These are phyloP conservation scores for Neotoma lepida DNA, from an alignment of 2,113 vertebrate species.

Conservation along the genomic window DNA sequence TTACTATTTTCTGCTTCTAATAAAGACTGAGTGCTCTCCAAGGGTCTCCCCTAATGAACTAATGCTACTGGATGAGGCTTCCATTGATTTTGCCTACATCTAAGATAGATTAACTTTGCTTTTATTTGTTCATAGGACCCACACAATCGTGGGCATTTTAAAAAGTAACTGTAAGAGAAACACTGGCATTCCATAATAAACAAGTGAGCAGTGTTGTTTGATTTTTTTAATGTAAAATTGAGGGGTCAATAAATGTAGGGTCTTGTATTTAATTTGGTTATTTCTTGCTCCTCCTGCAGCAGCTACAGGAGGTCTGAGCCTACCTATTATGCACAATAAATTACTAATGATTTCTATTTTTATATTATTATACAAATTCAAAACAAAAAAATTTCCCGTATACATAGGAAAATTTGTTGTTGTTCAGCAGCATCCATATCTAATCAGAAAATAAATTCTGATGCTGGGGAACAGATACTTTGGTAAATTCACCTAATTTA, in stretches of 20 bases:
- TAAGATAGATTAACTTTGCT: neutral
- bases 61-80: neutral
- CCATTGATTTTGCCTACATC: neutral
- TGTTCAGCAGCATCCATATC: neutral
- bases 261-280: neutral
- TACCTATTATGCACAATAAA: neutral
- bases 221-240: neutral
- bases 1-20: neutral
- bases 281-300: neutral
- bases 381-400: neutral
- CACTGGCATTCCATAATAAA: neutral
- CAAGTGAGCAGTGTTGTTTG: constrained; percentile 12
- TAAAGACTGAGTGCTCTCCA: neutral
- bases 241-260: neutral
- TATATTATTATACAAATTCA: neutral
- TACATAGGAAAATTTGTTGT: neutral
- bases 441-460: constrained; percentile 15
- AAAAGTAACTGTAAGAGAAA: neutral
- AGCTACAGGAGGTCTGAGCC: neutral
- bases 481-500: neutral
- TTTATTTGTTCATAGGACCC: neutral
- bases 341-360: neutral
- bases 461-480: neutral
- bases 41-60: neutral
- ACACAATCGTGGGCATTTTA: neutral